These are phyloP conservation scores for Ceratothoa steindachneri DNA, from an alignment of 2,888 invertebrate genomes.

Conservation along the genomic window DNA sequence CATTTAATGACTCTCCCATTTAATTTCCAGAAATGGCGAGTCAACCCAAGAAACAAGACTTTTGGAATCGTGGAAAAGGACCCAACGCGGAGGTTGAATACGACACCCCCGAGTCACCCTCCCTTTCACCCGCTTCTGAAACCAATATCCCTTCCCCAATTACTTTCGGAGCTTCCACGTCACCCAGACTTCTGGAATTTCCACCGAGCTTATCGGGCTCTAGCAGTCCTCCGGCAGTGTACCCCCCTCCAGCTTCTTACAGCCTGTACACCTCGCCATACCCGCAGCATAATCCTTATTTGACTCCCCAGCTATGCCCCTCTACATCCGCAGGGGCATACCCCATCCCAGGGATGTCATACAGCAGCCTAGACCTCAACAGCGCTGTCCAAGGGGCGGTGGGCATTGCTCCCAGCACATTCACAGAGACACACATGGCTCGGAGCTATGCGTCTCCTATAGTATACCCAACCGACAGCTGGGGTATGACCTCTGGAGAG, in stretches of 20 bases:
- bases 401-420: neutral
- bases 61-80: neutral
- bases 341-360: neutral
- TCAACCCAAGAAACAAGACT: neutral
- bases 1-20: too few relatives aligned
- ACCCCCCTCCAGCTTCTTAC: neutral
- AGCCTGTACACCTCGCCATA: neutral
- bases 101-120: neutral
- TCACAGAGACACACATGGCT: neutral
- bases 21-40: neutral
- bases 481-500: neutral
- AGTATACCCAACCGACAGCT: neutral
- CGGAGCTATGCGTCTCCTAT: neutral
- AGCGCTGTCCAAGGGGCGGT: neutral
- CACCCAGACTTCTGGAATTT: neutral
- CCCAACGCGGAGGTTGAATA: neutral
- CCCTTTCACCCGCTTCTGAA: neutral
- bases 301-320: neutral
- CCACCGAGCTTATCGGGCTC: neutral
- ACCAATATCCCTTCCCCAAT: neutral
- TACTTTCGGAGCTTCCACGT: neutral
- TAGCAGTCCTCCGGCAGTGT: neutral
- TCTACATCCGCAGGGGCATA: neutral
- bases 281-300: neutral
- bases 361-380: neutral